Evolutionary conservation across 2,797 vertebrate genomes (phyloP), one percentile per base, ranked within the genome.

Genomic region (Xiphophorus birchmanni): DNA sequence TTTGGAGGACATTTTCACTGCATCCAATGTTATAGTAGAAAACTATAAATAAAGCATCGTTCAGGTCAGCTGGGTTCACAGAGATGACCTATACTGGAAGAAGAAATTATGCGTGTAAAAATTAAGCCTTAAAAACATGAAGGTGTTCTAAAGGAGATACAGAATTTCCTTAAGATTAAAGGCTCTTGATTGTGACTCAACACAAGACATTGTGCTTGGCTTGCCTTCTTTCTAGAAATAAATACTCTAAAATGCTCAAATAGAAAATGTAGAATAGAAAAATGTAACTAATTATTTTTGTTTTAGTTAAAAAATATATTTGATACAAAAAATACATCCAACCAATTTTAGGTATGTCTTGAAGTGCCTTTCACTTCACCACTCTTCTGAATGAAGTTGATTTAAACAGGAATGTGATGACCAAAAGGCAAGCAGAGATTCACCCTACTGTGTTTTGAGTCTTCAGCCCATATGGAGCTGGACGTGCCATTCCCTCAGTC

Each of bases 401-500:
- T 79, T 77, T 69, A 40, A 65, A 80, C 21, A 58, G 63, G 78
- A 56, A 42, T 26, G 35, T 60, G 72, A 58, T 71, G 44, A 71
- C 73, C 4, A 44, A 35, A 50, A 42, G 26, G 23, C 42, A 29
- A 47, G 71, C 6, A n/a, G 35, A n/a, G 32, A 10, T 21, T 75
- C 77, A 40, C 78, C 76, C 40, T 82, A 32, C 42, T 15, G 50
- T 69, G 40, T 45, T 73, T 42, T 44, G 65, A 80, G 73, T 37
- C 80, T 87, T 90, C 45, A 65, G 78, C 83, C 78, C 76, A 83
- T 83, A 80, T 84, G 78, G 83, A 85, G 56, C 65, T 71, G 80
- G 21, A 79, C 76, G 56, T 63, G 60, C 35, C 29, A 8, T 77
- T 65, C 63, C 73, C 80, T 82, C 74, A 74, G 69, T 74, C 13